Evolutionary conservation across 2,888 invertebrate genomes (phyloP).

Genomic region (Gisinianus flammeolus): DNA sequence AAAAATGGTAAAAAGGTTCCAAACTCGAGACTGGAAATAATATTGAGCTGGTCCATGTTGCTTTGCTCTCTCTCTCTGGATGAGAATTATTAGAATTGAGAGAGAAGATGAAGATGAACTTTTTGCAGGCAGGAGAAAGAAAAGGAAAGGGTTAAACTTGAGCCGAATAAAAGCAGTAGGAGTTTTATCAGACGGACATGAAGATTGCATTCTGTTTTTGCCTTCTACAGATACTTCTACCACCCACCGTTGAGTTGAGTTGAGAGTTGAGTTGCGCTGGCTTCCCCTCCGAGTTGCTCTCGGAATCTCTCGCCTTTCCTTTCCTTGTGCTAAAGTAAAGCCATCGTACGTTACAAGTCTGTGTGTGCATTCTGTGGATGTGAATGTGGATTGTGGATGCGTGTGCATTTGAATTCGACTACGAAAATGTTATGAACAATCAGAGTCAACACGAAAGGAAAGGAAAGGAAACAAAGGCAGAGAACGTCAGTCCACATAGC

Average conservation of each 20-base stretch:
- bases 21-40: too few relatives aligned
- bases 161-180: too few relatives aligned
- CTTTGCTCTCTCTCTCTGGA: constrained; percentile 14
- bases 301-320: constrained; percentile 20
- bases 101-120: constrained; percentile 22
- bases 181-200: too few relatives aligned
- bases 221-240: not conserved
- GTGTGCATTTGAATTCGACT: not conserved
- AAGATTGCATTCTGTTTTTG: too few relatives aligned
- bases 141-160: constrained; percentile 5
- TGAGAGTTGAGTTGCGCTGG: not conserved
- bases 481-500: constrained; percentile 24
- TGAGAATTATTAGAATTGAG: not conserved
- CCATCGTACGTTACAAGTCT: too few relatives aligned
- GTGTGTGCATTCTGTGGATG: too few relatives aligned
- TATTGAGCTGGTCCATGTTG: not conserved
- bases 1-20: too few relatives aligned
- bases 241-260: constrained; percentile 12
- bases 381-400: too few relatives aligned
- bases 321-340: constrained; percentile 1
- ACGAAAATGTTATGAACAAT: not conserved
- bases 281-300: constrained; percentile 20
- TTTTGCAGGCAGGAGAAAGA: not conserved
- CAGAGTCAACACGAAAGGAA: not conserved
- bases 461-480: too few relatives aligned